These are phyloP conservation scores for Pachyseris speciosa DNA, from an alignment of 64 coral and sea anemone species.

Conservation along the genomic window DNA sequence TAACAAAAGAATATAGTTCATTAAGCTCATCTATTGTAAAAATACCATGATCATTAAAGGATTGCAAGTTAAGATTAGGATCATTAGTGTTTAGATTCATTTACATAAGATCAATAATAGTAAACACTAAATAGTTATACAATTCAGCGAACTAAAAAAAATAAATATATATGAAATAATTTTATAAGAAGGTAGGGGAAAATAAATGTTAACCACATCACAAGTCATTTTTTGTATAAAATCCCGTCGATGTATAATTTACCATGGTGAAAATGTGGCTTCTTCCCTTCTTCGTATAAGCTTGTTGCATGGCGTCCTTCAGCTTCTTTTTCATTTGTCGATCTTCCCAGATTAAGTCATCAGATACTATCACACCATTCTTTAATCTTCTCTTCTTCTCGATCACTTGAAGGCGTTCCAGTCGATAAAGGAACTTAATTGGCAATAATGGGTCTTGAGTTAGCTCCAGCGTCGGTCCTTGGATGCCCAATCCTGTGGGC, in stretches of 20 bases:
- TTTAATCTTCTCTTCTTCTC: not conserved
- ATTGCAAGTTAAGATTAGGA: slow-evolving; percentile 19
- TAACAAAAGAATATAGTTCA: not conserved
- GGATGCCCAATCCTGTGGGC: slow-evolving; percentile 6
- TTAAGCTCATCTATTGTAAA: slow-evolving; percentile 37
- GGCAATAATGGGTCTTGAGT: slow-evolving; percentile 8
- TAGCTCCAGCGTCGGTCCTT: not conserved
- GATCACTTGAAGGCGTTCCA: not conserved
- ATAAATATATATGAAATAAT: not conserved
- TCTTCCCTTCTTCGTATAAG: slow-evolving; percentile 7
- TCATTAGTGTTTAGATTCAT: slow-evolving; percentile 10
- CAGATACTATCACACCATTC: not conserved
- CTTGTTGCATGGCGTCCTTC: slow-evolving; percentile 5
- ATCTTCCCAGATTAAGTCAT: slow-evolving; percentile 33
- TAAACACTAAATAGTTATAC: too few species aligned
- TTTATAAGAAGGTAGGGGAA: too few species aligned
- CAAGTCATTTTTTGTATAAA: not conserved
- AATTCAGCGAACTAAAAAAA: too few species aligned
- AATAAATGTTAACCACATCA: too few species aligned
- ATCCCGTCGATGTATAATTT: slow-evolving; percentile 21
- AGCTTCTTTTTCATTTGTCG: slow-evolving; percentile 31
- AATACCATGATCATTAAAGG: slow-evolving; percentile 16
- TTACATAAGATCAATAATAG: not conserved
- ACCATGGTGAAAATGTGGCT: slow-evolving; percentile 17
- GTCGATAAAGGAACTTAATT: too few species aligned